A percentile compares a stretch with the other conserved stretches of the same genome.
Evolutionary conservation across 2,797 vertebrate species (phyloP).

Genomic region (Sphenodon punctatus): DNA sequence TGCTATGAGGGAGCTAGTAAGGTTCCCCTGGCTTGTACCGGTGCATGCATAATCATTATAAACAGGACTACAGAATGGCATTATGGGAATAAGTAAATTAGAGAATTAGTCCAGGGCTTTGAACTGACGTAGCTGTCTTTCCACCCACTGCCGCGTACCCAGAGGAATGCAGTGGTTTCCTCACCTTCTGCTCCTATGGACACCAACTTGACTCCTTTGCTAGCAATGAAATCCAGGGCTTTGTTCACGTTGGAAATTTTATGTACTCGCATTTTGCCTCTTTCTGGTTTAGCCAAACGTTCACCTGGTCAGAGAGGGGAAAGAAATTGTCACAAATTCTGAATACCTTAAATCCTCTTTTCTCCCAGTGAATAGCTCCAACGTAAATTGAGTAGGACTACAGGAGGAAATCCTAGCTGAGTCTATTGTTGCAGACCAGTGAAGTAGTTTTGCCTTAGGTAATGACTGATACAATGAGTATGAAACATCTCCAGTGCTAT

Average conservation of each 20-base stretch:
- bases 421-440: neutral
- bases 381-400: neutral
- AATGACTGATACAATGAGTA: too few relatives aligned
- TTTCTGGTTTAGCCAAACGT: conserved; percentile 88
- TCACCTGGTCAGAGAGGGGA: conserved; percentile 74
- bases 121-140: neutral
- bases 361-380: neutral
- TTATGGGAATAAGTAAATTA: too few relatives aligned
- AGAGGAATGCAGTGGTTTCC: neutral
- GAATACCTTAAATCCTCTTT: neutral
- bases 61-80: neutral
- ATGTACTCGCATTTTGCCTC: conserved; percentile 91
- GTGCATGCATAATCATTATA: too few relatives aligned
- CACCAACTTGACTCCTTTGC: conserved; percentile 90
- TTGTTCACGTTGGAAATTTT: conserved; percentile 94
- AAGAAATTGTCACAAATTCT: neutral
- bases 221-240: conserved; percentile 88
- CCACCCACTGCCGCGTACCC: neutral
- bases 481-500: too few relatives aligned
- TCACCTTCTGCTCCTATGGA: conserved; percentile 91
- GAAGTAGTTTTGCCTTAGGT: too few relatives aligned
- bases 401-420: neutral
- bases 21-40: too few relatives aligned
- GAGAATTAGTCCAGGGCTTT: neutral
- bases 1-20: neutral